Evolutionary conservation across 2,888 invertebrate species (phyloP), one percentile per base, ranked within the genome.

Genomic region (Phyto melanocephala): DNA sequence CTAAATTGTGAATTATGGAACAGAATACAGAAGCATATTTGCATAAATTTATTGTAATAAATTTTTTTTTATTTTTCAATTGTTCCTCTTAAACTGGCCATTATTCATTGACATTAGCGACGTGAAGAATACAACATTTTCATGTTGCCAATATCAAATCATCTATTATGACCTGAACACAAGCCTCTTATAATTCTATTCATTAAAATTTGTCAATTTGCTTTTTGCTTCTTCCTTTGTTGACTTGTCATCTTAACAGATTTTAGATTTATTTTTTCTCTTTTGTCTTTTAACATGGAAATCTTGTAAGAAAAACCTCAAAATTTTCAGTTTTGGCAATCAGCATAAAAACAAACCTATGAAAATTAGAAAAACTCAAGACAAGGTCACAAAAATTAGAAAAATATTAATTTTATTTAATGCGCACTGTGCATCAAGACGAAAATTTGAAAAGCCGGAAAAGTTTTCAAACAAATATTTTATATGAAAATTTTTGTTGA

Each of bases 141-240:
- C 17, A 40, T 15, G 17, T 20, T 15, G 47, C 47, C 35, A 71
- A 10, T 3, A 4, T 40, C 2, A 37, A 24, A 6, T 33, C 4
- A 54, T 45, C n/a, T 54, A 20, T 28, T 47, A 60, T 77, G 28
- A 68, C 54, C 68, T 54, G 33, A 45, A 50, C 10, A 37, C 47
- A 71, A 71, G 35, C 52, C 40, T 54, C 20, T 72, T 40, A 63
- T 62, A 74, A 74, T 40, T 54, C 52, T 20, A 42, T 74, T 62
- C 40, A 63, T 63, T 72, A 52, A 10, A 52, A 54, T 33, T 42
- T 42, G 20, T 63, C 8, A n/a, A 24, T 28, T 28, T 5, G 6
- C 28, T 28, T 22, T 28, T 2, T 22, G 3, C 42, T 20, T 10
- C 22, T 54, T 42, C 40, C n/a, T 52, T 40, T 28, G 2, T 28